Evolutionary conservation across 2,888 invertebrate species (phyloP).

Genomic region (Lagria hirta): DNA sequence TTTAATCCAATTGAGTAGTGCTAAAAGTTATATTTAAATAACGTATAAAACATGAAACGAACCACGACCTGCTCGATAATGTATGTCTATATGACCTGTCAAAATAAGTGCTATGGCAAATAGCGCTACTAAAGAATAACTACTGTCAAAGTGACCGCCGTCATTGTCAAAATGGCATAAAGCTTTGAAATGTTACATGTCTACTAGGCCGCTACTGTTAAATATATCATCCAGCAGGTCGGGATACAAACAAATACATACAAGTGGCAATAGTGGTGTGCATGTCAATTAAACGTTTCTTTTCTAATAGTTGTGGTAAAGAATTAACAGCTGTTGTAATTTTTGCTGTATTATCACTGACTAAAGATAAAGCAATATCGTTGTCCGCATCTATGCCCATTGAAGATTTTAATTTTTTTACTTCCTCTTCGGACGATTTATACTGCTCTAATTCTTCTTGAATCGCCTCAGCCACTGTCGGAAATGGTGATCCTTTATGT

Average conservation of each 20-base stretch:
- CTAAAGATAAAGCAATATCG: constrained; percentile 82
- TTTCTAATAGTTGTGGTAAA: constrained; percentile 93
- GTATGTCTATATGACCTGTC: too few species aligned
- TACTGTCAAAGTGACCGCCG: too few species aligned
- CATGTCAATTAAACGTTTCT: constrained; percentile 96
- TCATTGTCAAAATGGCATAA: too few species aligned
- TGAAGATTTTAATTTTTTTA: constrained; percentile 88
- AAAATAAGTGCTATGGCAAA: too few species aligned
- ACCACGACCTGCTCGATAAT: background rate
- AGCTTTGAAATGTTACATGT: too few species aligned
- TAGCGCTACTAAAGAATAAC: too few species aligned
- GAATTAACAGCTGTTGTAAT: constrained; percentile 95
- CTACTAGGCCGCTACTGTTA: too few species aligned
- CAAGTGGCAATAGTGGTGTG: constrained; percentile 98
- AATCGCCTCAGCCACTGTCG: constrained; percentile 96
- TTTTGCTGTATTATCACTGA: constrained; percentile 90
- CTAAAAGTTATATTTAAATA: constrained; percentile 48
- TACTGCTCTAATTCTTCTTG: constrained; percentile 97
- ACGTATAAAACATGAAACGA: background rate
- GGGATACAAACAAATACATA: constrained; percentile 40
- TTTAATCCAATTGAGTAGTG: constrained; percentile 82
- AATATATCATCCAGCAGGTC: too few species aligned
- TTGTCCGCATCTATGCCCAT: constrained; percentile 92
- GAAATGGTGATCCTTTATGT: constrained; percentile 93
- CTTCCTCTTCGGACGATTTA: constrained; percentile 88